Evolutionary conservation across 2,888 invertebrate genomes (phyloP), one percentile per base, ranked within the genome.

Genomic region (Xiphydria camelus): DNA sequence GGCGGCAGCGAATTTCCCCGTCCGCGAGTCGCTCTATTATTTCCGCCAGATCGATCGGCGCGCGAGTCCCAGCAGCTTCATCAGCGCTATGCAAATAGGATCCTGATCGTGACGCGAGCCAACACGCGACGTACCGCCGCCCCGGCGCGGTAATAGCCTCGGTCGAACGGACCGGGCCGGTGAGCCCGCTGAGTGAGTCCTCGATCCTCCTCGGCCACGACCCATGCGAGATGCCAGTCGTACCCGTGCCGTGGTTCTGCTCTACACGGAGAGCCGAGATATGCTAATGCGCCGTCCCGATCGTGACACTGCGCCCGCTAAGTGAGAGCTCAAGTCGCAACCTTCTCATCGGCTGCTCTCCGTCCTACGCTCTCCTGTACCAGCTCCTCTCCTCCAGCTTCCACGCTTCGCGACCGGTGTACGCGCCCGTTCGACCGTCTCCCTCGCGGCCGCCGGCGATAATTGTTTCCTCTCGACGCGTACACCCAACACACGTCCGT

Each of bases 271-370:
- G 45, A 63, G 58, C 56, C 57, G 61, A 65, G 73, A 75, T 75
- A 75, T 75, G 75, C 73, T 75, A 74, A 75, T 75, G 73, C 58
- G 51, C 49, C 57, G 57, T 66, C 62, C 64, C 66, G 73, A 73
- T 74, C 75, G 74, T 75, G 74, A 75, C 73, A 70, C 67, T 61
- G 65, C 49, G 62, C 58, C 65, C 59, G 66, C 69, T 74, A 73
- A 75, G 75, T 75, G 67, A 75, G 75, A 72, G 73, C 75, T 75
- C 75, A 75, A 73, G 66, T 64, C 59, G 61, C 62, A 58, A 59
- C 53, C 64, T 61, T 63, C 61, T 59, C 37, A 41, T 38, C 36
- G 17, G 22, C 36, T 38, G 20, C 26, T 31, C 18, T 42, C 33
- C 31, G 25, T 41, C 35, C 29, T 23, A 35, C 26, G 14, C 33